phyloP scores from a whole-genome alignment of 1,140 invertebrate genomes.

The Galleria mellonella region DNA sequence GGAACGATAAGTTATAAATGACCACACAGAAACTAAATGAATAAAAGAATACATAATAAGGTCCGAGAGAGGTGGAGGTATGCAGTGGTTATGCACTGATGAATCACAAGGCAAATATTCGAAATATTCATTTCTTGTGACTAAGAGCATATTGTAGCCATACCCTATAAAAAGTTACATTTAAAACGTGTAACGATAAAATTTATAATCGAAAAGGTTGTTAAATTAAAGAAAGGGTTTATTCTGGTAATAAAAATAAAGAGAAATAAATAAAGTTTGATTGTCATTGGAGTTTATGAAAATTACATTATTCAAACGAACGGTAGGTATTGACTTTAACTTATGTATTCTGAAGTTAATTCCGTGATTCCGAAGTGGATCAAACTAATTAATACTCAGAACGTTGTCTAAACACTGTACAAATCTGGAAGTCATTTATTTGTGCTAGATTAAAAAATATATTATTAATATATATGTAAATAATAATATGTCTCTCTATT shows the following conservation, averaged over 20 bases:
- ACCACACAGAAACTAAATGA: too few species aligned
- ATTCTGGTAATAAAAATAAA: background rate
- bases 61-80: constrained; percentile 5
- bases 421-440: too few species aligned
- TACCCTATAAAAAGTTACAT: constrained; percentile 7
- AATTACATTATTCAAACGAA: too few species aligned
- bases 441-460: too few species aligned
- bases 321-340: background rate
- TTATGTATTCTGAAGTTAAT: background rate
- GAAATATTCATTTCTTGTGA: constrained; percentile 13
- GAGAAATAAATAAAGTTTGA: too few species aligned
- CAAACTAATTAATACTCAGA: constrained; percentile 30
- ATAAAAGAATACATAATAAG: background rate
- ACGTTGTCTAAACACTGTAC: constrained; percentile 24
- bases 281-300: too few species aligned
- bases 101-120: constrained; percentile 11
- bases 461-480: too few species aligned
- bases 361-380: constrained; percentile 8
- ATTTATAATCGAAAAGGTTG: background rate
- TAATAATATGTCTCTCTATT: too few species aligned
- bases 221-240: constrained; percentile 1
- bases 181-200: constrained; percentile 9
- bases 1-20: background rate
- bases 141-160: constrained; percentile 10
- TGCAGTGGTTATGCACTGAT: constrained; percentile 9